These are phyloP conservation scores for Eupeodes luniger DNA, from an alignment of 2,888 invertebrate species.

Conservation along the genomic window DNA sequence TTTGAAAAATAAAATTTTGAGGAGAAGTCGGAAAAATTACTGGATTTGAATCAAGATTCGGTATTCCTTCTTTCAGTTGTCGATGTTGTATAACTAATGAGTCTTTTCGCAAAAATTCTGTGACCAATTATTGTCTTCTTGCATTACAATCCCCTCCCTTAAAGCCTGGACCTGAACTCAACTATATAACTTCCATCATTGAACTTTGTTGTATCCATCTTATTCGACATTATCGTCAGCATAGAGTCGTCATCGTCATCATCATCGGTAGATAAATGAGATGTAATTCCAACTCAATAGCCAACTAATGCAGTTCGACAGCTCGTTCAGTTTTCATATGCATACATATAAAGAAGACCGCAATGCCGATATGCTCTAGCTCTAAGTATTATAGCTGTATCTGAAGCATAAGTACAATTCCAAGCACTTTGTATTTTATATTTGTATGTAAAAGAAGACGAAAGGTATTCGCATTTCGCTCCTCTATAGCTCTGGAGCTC, in stretches of 20 bases:
- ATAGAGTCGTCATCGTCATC: conserved; percentile 52
- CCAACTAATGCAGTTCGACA: conserved; percentile 76
- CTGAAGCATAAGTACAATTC: background rate
- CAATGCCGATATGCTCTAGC: conserved; percentile 43
- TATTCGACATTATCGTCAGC: conserved; percentile 30
- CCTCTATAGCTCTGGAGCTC: background rate
- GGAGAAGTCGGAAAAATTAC: no score
- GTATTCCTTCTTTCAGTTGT: no score
- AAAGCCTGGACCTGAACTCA: background rate
- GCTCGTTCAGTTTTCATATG: conserved; percentile 56
- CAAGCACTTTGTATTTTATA: conserved; percentile 3
- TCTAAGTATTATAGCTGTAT: background rate
- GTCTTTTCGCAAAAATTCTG: no score
- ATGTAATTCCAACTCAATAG: conserved; percentile 74
- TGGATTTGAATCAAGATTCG: no score
- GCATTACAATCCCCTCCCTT: no score
- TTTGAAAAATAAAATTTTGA: no score
- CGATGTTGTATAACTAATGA: no score
- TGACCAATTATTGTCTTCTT: no score
- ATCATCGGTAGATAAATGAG: conserved; percentile 72
- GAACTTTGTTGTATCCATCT: conserved; percentile 32
- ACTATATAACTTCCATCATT: conserved; percentile 7
- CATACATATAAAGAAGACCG: conserved; percentile 42
- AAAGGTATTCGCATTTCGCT: conserved; percentile 26
- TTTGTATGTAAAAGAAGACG: background rate